These are phyloP conservation scores for Psophia crepitans DNA, from an alignment of 2,113 vertebrate genomes.

Conservation along the genomic window DNA sequence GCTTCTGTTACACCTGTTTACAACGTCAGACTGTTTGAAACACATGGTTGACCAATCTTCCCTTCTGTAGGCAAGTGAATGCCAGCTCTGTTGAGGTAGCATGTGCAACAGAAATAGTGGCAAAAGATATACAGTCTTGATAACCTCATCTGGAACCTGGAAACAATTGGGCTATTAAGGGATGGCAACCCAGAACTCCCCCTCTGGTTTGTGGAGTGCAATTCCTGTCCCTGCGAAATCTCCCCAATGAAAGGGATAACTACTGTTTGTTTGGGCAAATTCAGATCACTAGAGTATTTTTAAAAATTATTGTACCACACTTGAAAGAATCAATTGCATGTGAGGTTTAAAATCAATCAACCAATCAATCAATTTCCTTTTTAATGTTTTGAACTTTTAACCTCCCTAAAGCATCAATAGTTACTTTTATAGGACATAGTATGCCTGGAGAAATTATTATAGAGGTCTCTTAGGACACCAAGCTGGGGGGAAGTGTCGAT, in stretches of 20 bases:
- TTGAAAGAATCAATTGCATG: neutral
- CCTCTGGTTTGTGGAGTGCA: neutral
- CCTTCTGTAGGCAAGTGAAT: neutral
- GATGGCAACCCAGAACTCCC: neutral
- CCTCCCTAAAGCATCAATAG: neutral
- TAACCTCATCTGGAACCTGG: neutral
- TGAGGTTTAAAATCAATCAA: neutral
- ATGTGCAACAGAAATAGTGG: fast-evolving
- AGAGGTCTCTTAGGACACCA: no score
- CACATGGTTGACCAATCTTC: neutral
- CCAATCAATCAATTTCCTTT: neutral
- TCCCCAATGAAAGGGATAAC: neutral
- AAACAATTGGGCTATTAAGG: neutral
- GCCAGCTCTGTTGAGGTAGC: neutral
- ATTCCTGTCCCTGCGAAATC: neutral
- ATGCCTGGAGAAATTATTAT: neutral
- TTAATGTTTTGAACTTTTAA: neutral
- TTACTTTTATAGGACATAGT: neutral
- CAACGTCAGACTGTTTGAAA: neutral
- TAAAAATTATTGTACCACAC: neutral
- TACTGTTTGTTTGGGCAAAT: neutral
- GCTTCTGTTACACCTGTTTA: neutral
- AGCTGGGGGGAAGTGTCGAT: no score
- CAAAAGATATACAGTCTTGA: neutral
- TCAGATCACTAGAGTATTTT: neutral